phyloP scores from a whole-genome alignment of 2,888 invertebrate species.

The Odontothrips loti region DNA sequence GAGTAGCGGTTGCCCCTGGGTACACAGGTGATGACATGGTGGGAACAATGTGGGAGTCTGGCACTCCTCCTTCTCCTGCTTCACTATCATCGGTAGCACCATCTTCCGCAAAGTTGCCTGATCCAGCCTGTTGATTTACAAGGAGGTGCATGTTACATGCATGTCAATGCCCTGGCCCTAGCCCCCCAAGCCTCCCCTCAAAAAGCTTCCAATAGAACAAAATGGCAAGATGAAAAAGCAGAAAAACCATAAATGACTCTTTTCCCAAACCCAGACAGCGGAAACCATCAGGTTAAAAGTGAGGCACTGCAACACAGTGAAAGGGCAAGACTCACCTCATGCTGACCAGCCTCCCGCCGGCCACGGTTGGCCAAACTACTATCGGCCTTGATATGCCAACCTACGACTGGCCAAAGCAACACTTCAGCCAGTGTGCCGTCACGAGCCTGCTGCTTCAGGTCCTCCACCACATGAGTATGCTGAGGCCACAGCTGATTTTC shows the following conservation, averaged over 20 bases:
- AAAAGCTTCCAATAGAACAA: neutral
- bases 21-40: conserved; percentile 34
- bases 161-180: neutral
- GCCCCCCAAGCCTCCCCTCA: neutral
- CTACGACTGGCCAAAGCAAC: conserved; percentile 62
- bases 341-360: neutral
- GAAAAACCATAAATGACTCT: neutral
- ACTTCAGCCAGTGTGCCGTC: conserved; percentile 69
- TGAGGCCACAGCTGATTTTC: conserved; percentile 65
- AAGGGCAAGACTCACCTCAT: conserved; percentile 39
- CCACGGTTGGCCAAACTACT: neutral
- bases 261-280: neutral
- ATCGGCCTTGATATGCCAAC: conserved; percentile 59
- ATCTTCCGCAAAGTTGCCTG: conserved; percentile 36
- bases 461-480: conserved; percentile 61
- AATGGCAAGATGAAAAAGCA: neutral
- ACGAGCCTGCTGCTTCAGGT: conserved; percentile 62
- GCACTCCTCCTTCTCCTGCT: conserved; percentile 42
- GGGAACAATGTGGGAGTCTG: conserved; percentile 31
- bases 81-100: conserved; percentile 45
- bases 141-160: neutral
- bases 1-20: conserved; percentile 31
- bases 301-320: neutral
- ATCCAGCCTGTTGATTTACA: conserved; percentile 35
- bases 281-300: neutral